Conservation (phyloP, 1,140 invertebrate species). For the Zaprionus davidi region DNA sequence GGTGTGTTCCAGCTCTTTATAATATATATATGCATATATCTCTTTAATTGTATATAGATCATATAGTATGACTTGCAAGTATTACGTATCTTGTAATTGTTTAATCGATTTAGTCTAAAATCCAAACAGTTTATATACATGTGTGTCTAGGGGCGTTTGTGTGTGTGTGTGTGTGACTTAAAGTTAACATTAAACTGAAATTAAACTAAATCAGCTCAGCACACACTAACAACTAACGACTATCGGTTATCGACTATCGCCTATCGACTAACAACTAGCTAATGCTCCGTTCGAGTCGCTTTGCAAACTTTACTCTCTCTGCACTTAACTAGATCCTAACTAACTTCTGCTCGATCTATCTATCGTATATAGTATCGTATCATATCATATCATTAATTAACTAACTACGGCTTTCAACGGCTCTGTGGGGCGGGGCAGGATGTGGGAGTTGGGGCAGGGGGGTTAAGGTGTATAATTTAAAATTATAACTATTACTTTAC, state of each 20-base stretch:
- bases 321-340: slow-evolving; percentile 8
- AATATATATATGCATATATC: slow-evolving; percentile 18
- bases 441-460: not conserved
- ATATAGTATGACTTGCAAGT: slow-evolving; percentile 60
- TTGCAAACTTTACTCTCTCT: slow-evolving; percentile 29
- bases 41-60: slow-evolving; percentile 18
- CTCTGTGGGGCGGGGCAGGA: slow-evolving; percentile 8
- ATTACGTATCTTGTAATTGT: slow-evolving; percentile 74
- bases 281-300: slow-evolving; percentile 31
- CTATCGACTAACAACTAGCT: slow-evolving; percentile 1
- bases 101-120: slow-evolving; percentile 42
- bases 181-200: slow-evolving; percentile 68
- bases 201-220: slow-evolving; percentile 79
- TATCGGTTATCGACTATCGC: slow-evolving; percentile 1
- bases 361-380: slow-evolving; percentile 5
- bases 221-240: slow-evolving; percentile 59
- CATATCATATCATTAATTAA: slow-evolving; percentile 34
- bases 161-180: slow-evolving; percentile 45
- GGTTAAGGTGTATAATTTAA: slow-evolving; percentile 31
- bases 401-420: slow-evolving; percentile 48
- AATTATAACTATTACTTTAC: slow-evolving; percentile 38
- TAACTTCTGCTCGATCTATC: slow-evolving; percentile 6
- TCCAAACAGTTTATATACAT: slow-evolving; percentile 44
- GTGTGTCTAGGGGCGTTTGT: not conserved
- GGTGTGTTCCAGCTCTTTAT: slow-evolving; percentile 14